Evolutionary conservation across 2,797 vertebrate genomes (phyloP).

Genomic region (Phrynocephalus forsythii): DNA sequence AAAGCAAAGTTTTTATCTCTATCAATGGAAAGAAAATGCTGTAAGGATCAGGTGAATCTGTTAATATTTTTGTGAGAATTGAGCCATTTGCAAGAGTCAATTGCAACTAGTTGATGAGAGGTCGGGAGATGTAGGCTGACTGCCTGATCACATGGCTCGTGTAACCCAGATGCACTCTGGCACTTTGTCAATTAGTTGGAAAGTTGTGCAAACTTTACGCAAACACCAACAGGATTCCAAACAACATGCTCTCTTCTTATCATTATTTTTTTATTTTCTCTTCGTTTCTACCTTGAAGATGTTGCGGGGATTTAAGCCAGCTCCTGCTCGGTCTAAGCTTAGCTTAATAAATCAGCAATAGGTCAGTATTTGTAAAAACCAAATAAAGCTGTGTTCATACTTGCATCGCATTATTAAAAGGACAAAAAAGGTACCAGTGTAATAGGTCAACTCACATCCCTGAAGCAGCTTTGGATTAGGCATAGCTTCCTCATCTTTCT

Average conservation of each 20-base stretch:
- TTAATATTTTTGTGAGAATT: too few species aligned
- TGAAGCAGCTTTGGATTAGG: conserved; percentile 52
- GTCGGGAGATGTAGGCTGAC: too few species aligned
- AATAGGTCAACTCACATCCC: conserved; percentile 15
- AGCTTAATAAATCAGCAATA: conserved; percentile 15
- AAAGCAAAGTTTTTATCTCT: neutral
- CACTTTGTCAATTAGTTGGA: too few species aligned
- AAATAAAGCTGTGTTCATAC: conserved; percentile 2
- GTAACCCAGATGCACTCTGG: too few species aligned
- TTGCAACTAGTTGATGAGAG: too few species aligned
- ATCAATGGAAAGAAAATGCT: neutral
- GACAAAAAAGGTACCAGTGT: neutral
- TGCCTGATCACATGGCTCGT: too few species aligned
- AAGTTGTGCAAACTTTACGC: too few species aligned
- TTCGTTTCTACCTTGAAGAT: conserved; percentile 42
- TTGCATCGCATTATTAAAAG: neutral
- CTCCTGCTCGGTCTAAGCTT: conserved; percentile 23
- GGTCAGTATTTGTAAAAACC: neutral
- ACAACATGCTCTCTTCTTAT: neutral
- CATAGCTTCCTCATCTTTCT: conserved; percentile 31
- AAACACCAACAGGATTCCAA: too few species aligned
- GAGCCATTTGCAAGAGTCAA: too few species aligned
- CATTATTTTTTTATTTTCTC: neutral
- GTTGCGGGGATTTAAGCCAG: conserved; percentile 38
- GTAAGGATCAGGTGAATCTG: too few species aligned